Evolutionary conservation across 2,113 vertebrate species (phyloP), one percentile per base, ranked within the genome.

Genomic region (Rhinoderma darwinii): DNA sequence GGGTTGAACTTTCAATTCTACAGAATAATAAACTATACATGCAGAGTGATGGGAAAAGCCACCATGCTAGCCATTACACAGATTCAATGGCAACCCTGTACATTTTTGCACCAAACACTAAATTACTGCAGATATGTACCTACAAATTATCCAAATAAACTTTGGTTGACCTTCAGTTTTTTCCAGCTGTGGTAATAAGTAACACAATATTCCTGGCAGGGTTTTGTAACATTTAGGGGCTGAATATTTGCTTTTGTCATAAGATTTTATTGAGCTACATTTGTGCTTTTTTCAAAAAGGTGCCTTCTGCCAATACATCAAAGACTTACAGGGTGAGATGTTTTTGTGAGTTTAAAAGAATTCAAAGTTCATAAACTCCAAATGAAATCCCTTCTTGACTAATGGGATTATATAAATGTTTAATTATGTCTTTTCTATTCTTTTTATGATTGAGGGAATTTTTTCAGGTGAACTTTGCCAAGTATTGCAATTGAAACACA

Each of bases 351-450:
- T 92, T 89, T 89, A 89, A 89, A 59, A 91, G 89, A 89, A 82
- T 0, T 20, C 88, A 91, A 91, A 94, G 92, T 94, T 90, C 92
- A 93, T 94, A 93, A 94, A 94, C 91, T 91, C 90, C 89, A 86
- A 86, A 89, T 88, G 91, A 93, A 93, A 95, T 91, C 92, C 91
- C 93, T 94, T 92, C 89, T 92, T 93, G 91, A 37, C 88, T 91
- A 92, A 89, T 90, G 88, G 35, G 51, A 92, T 84, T 89, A 88
- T 91, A 87, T 54, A 83, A 88, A 89, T 77, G 1, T 1, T 90
- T 92, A 87, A 90, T 92, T 91, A 94, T 93, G 95, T 92, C 92
- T 94, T 92, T 91, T 88, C 89, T 91, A 89, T 91, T 88, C 90
- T 89, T 15, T 63, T 72, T 54, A 81, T 86, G 84, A 80, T 56